Conservation (phyloP, 2,113 vertebrate species). For the Zootoca vivipara region DNA sequence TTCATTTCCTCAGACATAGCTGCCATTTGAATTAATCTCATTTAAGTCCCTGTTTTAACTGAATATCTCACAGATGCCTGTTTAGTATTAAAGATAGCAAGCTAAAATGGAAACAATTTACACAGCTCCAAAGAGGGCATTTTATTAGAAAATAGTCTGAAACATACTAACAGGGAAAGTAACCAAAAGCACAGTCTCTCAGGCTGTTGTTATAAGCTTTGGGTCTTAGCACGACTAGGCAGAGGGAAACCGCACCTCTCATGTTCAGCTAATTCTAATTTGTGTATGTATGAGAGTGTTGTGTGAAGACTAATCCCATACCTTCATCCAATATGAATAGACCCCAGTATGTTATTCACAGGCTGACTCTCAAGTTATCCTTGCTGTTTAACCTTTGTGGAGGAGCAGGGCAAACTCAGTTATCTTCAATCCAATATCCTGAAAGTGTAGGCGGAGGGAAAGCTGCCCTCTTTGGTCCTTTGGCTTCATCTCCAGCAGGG, state of each 20-base stretch:
- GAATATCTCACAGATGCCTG: constrained; percentile 38
- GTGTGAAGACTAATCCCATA: not conserved
- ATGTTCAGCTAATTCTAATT: constrained; percentile 6
- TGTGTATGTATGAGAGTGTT: not conserved
- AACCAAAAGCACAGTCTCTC: not conserved
- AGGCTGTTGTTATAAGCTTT: not conserved
- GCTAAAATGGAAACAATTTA: constrained; percentile 18
- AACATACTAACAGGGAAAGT: constrained; percentile 19
- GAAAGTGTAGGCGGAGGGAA: not conserved
- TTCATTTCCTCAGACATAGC: constrained; percentile 48
- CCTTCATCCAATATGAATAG: not conserved
- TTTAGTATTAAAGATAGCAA: constrained; percentile 39
- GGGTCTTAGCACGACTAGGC: constrained; percentile 9
- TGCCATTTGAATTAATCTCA: constrained; percentile 52
- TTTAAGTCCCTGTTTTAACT: constrained; percentile 58
- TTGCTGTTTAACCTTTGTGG: not conserved
- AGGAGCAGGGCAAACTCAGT: not conserved
- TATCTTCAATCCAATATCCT: not conserved
- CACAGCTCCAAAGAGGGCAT: constrained; percentile 24
- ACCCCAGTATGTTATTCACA: not conserved
- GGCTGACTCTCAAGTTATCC: not conserved
- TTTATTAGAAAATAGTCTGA: constrained; percentile 31
- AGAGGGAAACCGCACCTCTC: not conserved
- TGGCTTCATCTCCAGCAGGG: not conserved
- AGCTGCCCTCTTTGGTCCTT: not conserved